phyloP scores from a whole-genome alignment of 2,797 vertebrate genomes.

The Sphenodon punctatus region DNA sequence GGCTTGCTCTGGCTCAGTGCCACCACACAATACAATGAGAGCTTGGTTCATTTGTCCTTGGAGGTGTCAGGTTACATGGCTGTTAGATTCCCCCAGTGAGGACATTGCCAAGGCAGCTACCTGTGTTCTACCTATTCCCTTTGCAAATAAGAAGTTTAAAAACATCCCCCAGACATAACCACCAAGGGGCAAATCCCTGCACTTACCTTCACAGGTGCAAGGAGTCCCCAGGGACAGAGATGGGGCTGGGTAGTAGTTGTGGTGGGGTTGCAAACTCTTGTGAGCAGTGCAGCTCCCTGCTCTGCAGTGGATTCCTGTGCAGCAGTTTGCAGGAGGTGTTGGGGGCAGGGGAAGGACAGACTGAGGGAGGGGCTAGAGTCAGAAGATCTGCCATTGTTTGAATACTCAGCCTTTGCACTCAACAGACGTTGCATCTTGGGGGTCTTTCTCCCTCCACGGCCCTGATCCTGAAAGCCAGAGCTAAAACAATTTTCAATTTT shows the following conservation, averaged over 20 bases:
- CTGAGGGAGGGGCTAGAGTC: background rate
- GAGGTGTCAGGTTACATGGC: background rate
- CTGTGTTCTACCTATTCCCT: background rate
- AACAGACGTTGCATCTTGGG: background rate
- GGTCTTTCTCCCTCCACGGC: background rate
- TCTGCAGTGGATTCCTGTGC: background rate
- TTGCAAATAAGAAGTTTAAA: constrained; percentile 7
- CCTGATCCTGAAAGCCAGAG: too few species aligned
- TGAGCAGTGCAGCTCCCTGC: background rate
- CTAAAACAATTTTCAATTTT: background rate
- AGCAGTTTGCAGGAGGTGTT: background rate
- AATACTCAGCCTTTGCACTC: background rate
- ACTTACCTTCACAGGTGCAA: background rate
- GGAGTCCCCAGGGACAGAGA: background rate
- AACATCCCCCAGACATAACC: background rate
- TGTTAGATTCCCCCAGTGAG: background rate
- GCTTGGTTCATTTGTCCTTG: background rate
- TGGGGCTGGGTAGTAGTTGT: too few species aligned
- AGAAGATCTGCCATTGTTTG: background rate
- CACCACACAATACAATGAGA: background rate
- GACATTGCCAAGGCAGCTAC: constrained; percentile 7
- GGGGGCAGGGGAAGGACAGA: rapidly evolving
- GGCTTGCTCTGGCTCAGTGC: constrained; percentile 10
- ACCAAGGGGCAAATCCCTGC: background rate
- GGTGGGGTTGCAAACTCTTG: background rate